These are phyloP conservation scores for Crematogaster levior DNA, from an alignment of 2,888 invertebrate genomes.

Conservation along the genomic window DNA sequence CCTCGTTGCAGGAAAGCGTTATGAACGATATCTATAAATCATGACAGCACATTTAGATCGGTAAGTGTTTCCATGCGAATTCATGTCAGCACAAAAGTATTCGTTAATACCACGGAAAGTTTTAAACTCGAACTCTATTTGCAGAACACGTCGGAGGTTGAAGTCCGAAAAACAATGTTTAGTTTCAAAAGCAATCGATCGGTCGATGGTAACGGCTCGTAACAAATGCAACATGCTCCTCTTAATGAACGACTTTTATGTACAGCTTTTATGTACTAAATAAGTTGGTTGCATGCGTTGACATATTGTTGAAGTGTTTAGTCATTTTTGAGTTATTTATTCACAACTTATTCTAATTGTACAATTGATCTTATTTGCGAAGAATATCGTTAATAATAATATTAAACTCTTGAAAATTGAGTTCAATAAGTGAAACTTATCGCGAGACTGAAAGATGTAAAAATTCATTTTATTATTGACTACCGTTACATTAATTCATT, in stretches of 20 bases:
- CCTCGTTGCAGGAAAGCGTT: slow-evolving; percentile 10
- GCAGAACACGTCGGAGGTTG: slow-evolving; percentile 11
- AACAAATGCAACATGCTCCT: slow-evolving; percentile 43
- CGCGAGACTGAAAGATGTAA: not conserved
- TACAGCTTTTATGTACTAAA: no score
- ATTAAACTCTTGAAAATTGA: not conserved
- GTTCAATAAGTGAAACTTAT: not conserved
- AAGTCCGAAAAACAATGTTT: slow-evolving; percentile 31
- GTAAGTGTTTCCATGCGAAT: slow-evolving; percentile 21
- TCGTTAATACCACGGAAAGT: slow-evolving; percentile 18
- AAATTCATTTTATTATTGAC: slow-evolving; percentile 16
- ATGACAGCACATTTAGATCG: slow-evolving; percentile 32
- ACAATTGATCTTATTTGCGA: not conserved
- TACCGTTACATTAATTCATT: slow-evolving; percentile 39
- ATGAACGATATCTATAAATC: slow-evolving; percentile 26
- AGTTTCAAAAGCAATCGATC: slow-evolving; percentile 34
- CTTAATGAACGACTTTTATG: not conserved
- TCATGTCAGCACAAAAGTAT: slow-evolving; percentile 16
- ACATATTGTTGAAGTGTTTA: slow-evolving; percentile 22
- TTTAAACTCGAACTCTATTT: slow-evolving; percentile 34
- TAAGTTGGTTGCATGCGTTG: slow-evolving; percentile 15
- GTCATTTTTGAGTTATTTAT: slow-evolving; percentile 56
- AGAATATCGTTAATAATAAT: not conserved
- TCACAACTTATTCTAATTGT: slow-evolving; percentile 20
- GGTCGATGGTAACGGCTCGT: slow-evolving; percentile 21